Percentiles rank a stretch among this genome's conserved stretches.
phyloP scores from a whole-genome alignment of 2,888 invertebrate genomes.

The Oegoconia quadripuncta region DNA sequence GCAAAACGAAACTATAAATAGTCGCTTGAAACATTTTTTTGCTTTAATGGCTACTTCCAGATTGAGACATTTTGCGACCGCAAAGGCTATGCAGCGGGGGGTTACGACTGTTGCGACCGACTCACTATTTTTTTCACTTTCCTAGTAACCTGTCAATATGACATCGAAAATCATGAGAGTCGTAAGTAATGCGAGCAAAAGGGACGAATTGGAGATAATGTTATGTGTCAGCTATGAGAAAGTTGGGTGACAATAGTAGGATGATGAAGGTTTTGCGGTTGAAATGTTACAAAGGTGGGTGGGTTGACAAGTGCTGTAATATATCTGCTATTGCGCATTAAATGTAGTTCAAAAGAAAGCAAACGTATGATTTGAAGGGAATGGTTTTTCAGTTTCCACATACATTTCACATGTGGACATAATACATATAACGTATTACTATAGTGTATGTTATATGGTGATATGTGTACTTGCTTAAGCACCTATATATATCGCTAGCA shows the following conservation, averaged over 20 bases:
- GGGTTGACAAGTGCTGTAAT: conserved; percentile 26
- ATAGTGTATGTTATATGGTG: no score
- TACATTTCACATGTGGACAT: no score
- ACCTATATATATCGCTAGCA: no score
- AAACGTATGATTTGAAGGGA: no score
- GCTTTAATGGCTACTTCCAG: conserved; percentile 33
- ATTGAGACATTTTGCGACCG: conserved; percentile 73
- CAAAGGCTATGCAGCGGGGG: conserved; percentile 65
- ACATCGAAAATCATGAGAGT: conserved; percentile 25
- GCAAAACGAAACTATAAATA: conserved; percentile 38
- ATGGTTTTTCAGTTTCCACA: no score
- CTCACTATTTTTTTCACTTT: conserved; percentile 42
- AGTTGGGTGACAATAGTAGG: conserved; percentile 30
- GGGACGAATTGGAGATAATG: conserved; percentile 31
- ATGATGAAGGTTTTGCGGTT: conserved; percentile 32
- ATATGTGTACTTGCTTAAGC: no score
- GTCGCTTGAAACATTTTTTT: conserved; percentile 41
- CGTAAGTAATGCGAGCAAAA: conserved; percentile 12
- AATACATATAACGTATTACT: no score
- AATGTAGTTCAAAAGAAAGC: no score
- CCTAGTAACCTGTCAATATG: conserved; percentile 57
- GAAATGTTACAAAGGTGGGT: conserved; percentile 24
- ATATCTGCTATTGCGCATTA: no score
- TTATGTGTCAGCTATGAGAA: conserved; percentile 31
- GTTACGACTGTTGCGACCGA: conserved; percentile 44